Base-by-base conservation (phyloP, 2,888 invertebrate species). In the Neoascia interrupta region DNA sequence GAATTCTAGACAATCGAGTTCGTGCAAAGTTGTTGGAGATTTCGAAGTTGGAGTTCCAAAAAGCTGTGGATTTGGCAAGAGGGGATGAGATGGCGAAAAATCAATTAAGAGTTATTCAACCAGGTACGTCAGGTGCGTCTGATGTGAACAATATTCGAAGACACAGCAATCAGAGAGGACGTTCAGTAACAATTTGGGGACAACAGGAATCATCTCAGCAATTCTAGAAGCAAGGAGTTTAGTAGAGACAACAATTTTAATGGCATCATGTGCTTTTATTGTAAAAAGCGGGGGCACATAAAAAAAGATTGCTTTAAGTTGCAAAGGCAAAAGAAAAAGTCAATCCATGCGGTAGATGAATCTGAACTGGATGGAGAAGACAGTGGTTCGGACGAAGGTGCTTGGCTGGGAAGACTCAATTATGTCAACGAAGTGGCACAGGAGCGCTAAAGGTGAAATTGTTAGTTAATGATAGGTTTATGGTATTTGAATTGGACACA, bases 371-470 rank as follows among this genome's bases (percentile, higher is more conserved):
- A 51, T 2, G 11, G 13, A n/a, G 54, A 23, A 2, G 31, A 15
- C n/a, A 23, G 23, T 16, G 36, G 43, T 34, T 58, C 45, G 5
- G 58, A 58, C 10, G 43, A 34, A 8, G 43, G 21, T 34, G 58
- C 43, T 34, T 58, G 56, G 56, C 15, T 58, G 34, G 58, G 43
- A 8, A 58, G 11, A 23, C 58, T 58, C n/a, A 58, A 58, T 34
- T 58, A 58, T n/a, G 43, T 45, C n/a, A 8, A 58, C n/a, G 58
- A 58, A n/a, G 15, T 11, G n/a, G 8, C 8, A 21, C 34, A 3
- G 58, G 19, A 28, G n/a, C 56, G 6, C 43, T 43, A 28, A 58
- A 34, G 4, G 31, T 58, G 31, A 43, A 58, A 21, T 43, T 43
- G 31, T 56, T 56, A 6, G 13, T 56, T 13, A 23, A 41, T 13